A percentile compares a stretch with the other conserved stretches of the same genome.
phyloP scores from a whole-genome alignment of 1,140 invertebrate genomes.

The Megathymus violae region DNA sequence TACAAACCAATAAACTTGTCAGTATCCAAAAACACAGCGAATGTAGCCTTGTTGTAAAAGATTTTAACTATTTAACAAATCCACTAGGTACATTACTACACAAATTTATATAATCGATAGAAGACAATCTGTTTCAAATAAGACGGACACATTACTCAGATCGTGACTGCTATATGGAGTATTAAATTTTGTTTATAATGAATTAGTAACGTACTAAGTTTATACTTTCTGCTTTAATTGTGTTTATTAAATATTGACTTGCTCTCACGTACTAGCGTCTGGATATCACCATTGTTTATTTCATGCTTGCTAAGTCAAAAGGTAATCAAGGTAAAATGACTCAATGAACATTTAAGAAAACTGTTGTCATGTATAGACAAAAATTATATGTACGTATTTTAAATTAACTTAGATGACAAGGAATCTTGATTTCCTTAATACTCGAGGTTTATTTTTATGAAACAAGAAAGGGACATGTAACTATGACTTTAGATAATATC shows the following conservation, averaged over 20 bases:
- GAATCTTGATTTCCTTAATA: too few species aligned
- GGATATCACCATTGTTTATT: constrained; percentile 24
- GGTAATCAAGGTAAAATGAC: constrained; percentile 24
- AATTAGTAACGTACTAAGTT: constrained; percentile 49
- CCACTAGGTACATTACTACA: background rate
- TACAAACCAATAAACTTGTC: too few species aligned
- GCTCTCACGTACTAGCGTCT: constrained; percentile 63
- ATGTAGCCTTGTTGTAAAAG: too few species aligned
- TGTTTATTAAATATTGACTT: constrained; percentile 72
- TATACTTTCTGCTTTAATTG: constrained; percentile 64
- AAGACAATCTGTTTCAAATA: background rate
- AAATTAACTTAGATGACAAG: too few species aligned
- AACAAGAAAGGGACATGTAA: too few species aligned
- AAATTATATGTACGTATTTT: too few species aligned
- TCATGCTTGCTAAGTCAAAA: constrained; percentile 25
- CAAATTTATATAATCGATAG: too few species aligned
- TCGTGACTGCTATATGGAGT: background rate
- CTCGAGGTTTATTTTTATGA: too few species aligned
- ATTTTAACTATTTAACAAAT: background rate
- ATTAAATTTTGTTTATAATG: constrained; percentile 19
- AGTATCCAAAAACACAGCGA: too few species aligned
- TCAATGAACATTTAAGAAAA: constrained; percentile 13
- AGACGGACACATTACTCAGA: background rate
- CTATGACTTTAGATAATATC: too few species aligned
- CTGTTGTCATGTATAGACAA: background rate